phyloP scores from a whole-genome alignment of 1,140 invertebrate genomes.

The Ylistrum balloti region DNA sequence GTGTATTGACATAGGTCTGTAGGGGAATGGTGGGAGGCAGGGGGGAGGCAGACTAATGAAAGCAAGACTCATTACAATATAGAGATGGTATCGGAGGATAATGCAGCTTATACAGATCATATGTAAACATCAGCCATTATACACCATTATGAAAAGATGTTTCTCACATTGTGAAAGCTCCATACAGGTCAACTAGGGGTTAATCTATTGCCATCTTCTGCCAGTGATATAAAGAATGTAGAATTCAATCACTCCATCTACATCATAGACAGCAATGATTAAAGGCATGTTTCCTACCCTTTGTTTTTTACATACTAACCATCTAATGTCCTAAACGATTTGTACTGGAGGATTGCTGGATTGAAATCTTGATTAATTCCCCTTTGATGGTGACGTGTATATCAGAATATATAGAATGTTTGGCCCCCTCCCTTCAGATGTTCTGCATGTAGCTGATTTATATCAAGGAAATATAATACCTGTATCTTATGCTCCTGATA shows the following conservation, averaged over 20 bases:
- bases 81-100: not conserved
- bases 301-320: conserved; percentile 19
- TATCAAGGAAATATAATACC: not conserved
- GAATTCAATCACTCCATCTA: not conserved
- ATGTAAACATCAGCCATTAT: conserved; percentile 28
- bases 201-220: not conserved
- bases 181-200: not conserved
- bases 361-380: not conserved
- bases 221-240: not conserved
- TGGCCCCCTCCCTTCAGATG: not conserved
- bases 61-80: conserved; percentile 34
- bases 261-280: not conserved
- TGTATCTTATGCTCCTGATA: conserved; percentile 8
- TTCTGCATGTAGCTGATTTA: not conserved
- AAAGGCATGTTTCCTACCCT: not conserved
- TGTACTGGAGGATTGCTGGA: not conserved
- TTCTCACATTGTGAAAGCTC: not conserved
- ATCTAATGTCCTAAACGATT: not conserved
- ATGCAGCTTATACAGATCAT: not conserved
- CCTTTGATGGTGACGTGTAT: conserved; percentile 3
- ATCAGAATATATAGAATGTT: not conserved
- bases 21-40: not conserved
- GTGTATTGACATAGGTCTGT: not conserved
- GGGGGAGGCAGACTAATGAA: not conserved
- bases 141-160: conserved; percentile 27